Evolutionary conservation across 2,113 vertebrate genomes (phyloP).

Genomic region (Poecile atricapillus): DNA sequence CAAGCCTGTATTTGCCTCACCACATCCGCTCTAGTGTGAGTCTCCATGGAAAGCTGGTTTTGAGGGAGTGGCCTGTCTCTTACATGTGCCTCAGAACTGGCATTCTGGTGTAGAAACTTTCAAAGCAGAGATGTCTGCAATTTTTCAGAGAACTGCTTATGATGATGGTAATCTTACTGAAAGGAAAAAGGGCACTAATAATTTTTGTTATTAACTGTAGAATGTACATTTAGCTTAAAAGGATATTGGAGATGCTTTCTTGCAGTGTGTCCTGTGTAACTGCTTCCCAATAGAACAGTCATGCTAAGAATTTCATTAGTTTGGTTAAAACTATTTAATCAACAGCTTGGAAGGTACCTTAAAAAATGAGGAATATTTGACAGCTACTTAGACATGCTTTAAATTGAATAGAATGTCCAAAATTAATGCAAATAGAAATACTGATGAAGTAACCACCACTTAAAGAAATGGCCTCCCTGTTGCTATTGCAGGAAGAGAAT

Average conservation of each 20-base stretch:
- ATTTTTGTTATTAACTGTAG: background rate
- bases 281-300: background rate
- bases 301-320: background rate
- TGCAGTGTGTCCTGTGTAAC: background rate
- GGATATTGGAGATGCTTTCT: background rate
- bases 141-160: background rate
- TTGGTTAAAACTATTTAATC: background rate
- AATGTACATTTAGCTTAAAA: background rate
- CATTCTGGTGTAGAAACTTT: background rate
- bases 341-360: background rate
- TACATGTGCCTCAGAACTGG: accelerated
- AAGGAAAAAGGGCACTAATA: background rate
- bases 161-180: background rate
- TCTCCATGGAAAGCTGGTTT: background rate
- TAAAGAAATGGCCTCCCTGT: background rate
- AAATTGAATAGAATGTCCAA: background rate
- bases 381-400: background rate
- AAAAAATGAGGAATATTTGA: background rate
- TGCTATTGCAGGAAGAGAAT: background rate
- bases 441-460: background rate
- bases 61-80: accelerated
- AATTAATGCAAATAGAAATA: background rate
- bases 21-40: background rate
- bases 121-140: background rate
- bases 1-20: background rate